Evolutionary conservation across 2,113 vertebrate species (phyloP).

Genomic region (Sterrhoptilus dennistouni): DNA sequence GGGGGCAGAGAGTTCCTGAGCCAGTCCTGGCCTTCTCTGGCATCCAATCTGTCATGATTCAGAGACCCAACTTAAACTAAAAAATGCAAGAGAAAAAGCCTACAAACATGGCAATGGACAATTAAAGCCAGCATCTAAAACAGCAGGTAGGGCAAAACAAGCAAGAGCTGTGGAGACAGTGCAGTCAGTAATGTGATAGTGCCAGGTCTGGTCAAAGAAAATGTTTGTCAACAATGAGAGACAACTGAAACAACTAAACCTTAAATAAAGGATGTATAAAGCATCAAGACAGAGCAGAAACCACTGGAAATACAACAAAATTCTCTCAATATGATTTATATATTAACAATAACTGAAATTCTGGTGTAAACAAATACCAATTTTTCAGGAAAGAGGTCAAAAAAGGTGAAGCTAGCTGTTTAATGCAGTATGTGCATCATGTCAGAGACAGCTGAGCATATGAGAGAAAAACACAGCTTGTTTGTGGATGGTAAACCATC

Average conservation of each 20-base stretch:
- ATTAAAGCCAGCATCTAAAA: not conserved
- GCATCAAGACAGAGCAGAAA: not conserved
- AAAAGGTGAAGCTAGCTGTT: not conserved
- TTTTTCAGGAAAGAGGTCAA: not conserved
- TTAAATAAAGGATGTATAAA: not conserved
- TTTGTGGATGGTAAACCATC: not conserved
- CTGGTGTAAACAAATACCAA: not conserved
- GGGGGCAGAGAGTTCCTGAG: not conserved
- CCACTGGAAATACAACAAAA: not conserved
- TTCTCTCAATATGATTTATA: not conserved
- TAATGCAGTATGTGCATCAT: fast-evolving
- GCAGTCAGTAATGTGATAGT: not conserved
- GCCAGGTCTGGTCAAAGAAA: not conserved
- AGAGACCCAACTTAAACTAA: not conserved
- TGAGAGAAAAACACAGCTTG: not conserved
- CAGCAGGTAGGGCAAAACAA: not conserved
- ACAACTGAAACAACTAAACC: not conserved
- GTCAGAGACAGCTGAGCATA: not conserved
- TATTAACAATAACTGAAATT: not conserved
- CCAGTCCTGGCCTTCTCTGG: not conserved
- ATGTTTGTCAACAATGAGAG: not conserved
- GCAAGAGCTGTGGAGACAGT: not conserved
- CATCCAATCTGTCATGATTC: not conserved
- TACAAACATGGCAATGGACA: not conserved
- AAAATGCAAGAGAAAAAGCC: not conserved